A percentile compares a stretch with the other conserved stretches of the same genome.
These are phyloP conservation scores for Galerucella calmariensis DNA, from an alignment of 2,888 invertebrate genomes.

Conservation along the genomic window DNA sequence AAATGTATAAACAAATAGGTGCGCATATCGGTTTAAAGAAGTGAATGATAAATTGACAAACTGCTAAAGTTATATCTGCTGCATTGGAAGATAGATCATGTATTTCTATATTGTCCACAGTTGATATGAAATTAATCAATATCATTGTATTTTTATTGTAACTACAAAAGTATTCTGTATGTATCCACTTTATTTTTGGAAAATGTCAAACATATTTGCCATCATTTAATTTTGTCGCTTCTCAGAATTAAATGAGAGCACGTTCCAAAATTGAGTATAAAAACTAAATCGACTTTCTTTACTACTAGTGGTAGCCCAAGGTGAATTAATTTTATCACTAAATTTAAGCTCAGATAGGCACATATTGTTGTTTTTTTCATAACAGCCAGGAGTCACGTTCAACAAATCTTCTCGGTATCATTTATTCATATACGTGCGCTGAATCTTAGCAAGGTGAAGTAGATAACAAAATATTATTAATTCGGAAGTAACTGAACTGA, in stretches of 20 bases:
- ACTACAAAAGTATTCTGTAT: not conserved
- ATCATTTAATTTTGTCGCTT: not conserved
- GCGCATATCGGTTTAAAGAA: too few species aligned
- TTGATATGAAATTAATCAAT: too few species aligned
- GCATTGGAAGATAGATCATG: too few species aligned
- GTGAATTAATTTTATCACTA: conserved; percentile 16
- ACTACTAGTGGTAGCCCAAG: not conserved
- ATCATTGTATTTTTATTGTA: too few species aligned
- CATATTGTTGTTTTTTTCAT: conserved; percentile 29
- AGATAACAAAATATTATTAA: conserved; percentile 34
- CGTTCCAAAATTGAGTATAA: not conserved
- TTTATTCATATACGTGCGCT: conserved; percentile 22
- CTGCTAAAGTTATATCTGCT: too few species aligned
- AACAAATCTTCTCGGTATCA: conserved; percentile 35
- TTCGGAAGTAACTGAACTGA: conserved; percentile 28
- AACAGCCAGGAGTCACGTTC: conserved; percentile 27
- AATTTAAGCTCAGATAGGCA: conserved; percentile 26
- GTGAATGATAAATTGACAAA: too few species aligned
- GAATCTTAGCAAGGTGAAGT: conserved; percentile 24
- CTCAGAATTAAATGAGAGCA: not conserved
- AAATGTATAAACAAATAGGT: too few species aligned
- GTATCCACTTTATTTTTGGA: not conserved
- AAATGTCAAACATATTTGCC: not conserved
- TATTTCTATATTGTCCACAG: too few species aligned
- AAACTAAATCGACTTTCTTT: not conserved